A percentile compares a stretch with the other conserved stretches of the same genome.
Conservation (phyloP, 2,113 vertebrate species). For the Gallinago undulata region DNA sequence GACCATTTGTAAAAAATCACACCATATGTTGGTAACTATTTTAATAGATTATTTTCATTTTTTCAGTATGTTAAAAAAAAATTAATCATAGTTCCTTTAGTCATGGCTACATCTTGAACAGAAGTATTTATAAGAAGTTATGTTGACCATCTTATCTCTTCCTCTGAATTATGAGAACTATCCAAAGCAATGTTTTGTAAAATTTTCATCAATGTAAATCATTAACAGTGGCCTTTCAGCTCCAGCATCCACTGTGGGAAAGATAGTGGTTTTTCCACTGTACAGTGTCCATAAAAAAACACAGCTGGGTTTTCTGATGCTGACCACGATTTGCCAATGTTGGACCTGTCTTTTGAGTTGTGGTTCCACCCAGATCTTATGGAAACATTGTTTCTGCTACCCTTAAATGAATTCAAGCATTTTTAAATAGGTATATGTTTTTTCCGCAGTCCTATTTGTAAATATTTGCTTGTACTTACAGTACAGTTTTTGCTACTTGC, state of each 20-base stretch:
- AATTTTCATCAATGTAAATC: not conserved
- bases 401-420: not conserved
- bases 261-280: not conserved
- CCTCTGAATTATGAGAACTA: not conserved
- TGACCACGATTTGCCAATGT: not conserved
- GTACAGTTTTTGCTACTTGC: not conserved
- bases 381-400: not conserved
- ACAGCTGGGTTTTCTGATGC: not conserved
- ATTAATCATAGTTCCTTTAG: not conserved
- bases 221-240: not conserved
- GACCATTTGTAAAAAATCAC: not conserved
- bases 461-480: not conserved
- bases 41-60: not conserved
- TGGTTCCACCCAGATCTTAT: not conserved
- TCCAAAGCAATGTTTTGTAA: not conserved
- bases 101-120: not conserved
- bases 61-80: not conserved
- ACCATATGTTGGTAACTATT: conserved; percentile 21
- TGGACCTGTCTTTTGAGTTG: accelerated
- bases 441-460: not conserved
- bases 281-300: not conserved
- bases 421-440: not conserved
- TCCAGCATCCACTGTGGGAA: not conserved
- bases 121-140: not conserved
- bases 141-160: not conserved